These are phyloP conservation scores for Biston betularia DNA, from an alignment of 2,888 invertebrate genomes.

Conservation along the genomic window DNA sequence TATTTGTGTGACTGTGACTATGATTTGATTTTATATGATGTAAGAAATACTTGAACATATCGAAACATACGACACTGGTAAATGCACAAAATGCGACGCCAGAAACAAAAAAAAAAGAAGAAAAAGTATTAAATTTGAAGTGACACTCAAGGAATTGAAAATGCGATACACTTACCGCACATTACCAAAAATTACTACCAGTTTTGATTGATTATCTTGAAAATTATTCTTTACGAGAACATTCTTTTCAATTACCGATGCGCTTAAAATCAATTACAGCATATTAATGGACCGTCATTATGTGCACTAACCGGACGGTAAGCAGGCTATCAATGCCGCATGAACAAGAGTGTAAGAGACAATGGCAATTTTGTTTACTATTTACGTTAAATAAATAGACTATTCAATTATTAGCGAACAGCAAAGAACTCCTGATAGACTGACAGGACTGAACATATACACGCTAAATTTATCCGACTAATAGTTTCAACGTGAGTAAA, in stretches of 20 bases:
- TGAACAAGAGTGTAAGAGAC: slow-evolving; percentile 16
- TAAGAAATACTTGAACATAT: too few relatives aligned
- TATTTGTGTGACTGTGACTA: too few relatives aligned
- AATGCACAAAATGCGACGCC: too few relatives aligned
- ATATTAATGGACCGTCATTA: slow-evolving; percentile 33
- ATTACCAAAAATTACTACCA: slow-evolving; percentile 9
- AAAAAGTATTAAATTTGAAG: not conserved
- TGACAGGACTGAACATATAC: too few relatives aligned
- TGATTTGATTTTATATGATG: too few relatives aligned
- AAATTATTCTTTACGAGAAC: slow-evolving; percentile 23
- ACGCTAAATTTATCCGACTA: too few relatives aligned
- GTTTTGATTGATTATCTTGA: slow-evolving; percentile 11
- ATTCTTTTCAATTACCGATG: slow-evolving; percentile 32
- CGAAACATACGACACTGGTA: too few relatives aligned
- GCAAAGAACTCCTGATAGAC: too few relatives aligned
- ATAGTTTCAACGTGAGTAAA: too few relatives aligned
- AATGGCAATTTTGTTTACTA: slow-evolving; percentile 3
- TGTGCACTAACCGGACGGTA: slow-evolving; percentile 29
- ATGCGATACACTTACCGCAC: not conserved
- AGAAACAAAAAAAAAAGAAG: not conserved
- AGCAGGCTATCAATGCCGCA: slow-evolving; percentile 24
- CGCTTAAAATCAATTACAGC: slow-evolving; percentile 32
- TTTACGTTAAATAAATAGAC: not conserved
- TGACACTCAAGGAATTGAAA: not conserved
- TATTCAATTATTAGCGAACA: not conserved